Base-by-base conservation (phyloP, 2,797 vertebrate genomes). In the Cyclura pinguis region DNA sequence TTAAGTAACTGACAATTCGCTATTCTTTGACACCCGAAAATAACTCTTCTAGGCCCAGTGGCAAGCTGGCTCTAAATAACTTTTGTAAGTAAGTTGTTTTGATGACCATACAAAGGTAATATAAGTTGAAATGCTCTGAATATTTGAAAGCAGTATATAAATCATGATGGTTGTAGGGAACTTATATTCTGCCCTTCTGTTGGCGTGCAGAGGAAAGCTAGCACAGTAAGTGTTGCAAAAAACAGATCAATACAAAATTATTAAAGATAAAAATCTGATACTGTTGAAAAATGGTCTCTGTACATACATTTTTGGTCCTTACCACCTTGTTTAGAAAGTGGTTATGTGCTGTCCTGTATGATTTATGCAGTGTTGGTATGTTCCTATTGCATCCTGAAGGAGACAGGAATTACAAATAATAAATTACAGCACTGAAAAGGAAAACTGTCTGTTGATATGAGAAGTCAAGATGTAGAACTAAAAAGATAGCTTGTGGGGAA, bases 301-400 rank as follows among this genome's bases (percentile, higher is more conserved):
- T 62, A 67, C 0, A 0, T 93, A 77, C 88, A 95, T 92, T 93
- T 88, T 87, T 29, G n/a, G 80, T 91, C 87, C 93, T 95, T 81
- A 52, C 90, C 89, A 50, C 92, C 91, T 96, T 97, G 91, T 95
- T 96, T 96, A 38, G 95, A 95, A 95, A 96, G 87, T 86, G 87
- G 67, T 94, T 94, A 94, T 96, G 87, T 92, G 93, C 95, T 94
- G 93, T 94, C 96, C 89, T 82, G 14, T 94, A 47, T 96, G 93
- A 96, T 97, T 96, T 96, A 96, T 96, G 91, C 86, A 78, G 18
- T 42, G 90, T 87, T 95, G 87, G 83, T 94, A 12, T 35, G 14
- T 96, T 96, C 92, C 89, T 93, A 42, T 94, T 95, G 10, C 91
- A 86, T 92, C 95, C 18, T 86, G 88, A 92, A 94, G 84, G 32